These are phyloP conservation scores for Labeo calbasu DNA, from an alignment of 2,797 vertebrate species.

Conservation along the genomic window DNA sequence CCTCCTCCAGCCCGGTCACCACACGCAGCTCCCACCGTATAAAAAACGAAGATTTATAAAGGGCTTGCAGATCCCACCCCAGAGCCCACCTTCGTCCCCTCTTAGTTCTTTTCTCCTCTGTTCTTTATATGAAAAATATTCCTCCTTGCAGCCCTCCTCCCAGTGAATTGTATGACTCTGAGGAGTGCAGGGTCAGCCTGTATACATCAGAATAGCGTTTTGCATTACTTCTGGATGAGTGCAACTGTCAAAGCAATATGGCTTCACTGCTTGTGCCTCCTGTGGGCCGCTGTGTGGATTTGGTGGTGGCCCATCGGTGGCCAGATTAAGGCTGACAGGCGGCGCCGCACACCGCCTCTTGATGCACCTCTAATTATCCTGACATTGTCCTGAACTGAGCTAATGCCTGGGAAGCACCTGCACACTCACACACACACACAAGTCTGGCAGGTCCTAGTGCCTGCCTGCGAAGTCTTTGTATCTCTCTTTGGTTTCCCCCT, in stretches of 20 bases:
- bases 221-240: slow-evolving; percentile 97
- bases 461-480: slow-evolving; percentile 47
- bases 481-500: slow-evolving; percentile 23
- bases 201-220: slow-evolving; percentile 92
- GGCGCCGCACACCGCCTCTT: slow-evolving; percentile 77
- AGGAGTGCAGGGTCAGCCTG: slow-evolving; percentile 83
- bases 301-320: slow-evolving; percentile 79
- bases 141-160: slow-evolving; percentile 64
- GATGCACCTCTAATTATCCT: slow-evolving; percentile 88
- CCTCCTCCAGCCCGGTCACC: slow-evolving; percentile 77
- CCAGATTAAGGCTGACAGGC: slow-evolving; percentile 90
- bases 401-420: slow-evolving; percentile 73
- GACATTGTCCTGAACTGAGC: slow-evolving; percentile 82
- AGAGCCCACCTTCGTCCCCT: not conserved
- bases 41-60: slow-evolving; percentile 90
- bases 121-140: slow-evolving; percentile 48
- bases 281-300: slow-evolving; percentile 83
- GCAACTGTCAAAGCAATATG: slow-evolving; percentile 98
- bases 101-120: slow-evolving; percentile 31
- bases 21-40: slow-evolving; percentile 88
- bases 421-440: slow-evolving; percentile 28
- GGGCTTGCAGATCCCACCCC: not conserved
- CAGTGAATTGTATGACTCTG: slow-evolving; percentile 84
- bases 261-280: slow-evolving; percentile 87
- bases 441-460: slow-evolving; percentile 67